These are phyloP conservation scores for Nephrotoma flavescens DNA, from an alignment of 2,888 invertebrate species.

Conservation along the genomic window DNA sequence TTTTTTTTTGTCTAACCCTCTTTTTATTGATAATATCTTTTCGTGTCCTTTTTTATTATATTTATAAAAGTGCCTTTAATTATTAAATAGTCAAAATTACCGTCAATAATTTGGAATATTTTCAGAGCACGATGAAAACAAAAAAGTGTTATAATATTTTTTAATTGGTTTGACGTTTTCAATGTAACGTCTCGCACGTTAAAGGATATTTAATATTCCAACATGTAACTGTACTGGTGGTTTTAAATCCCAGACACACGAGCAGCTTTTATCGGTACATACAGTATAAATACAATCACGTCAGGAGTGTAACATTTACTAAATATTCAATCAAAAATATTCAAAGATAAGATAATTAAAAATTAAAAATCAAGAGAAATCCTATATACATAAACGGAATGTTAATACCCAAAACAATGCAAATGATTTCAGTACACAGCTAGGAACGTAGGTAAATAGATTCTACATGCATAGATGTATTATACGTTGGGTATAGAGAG, in stretches of 20 bases:
- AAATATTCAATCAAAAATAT: not conserved
- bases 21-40: not conserved
- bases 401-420: not conserved
- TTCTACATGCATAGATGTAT: not conserved
- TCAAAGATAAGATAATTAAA: not conserved
- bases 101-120: not conserved
- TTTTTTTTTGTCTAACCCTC: not conserved
- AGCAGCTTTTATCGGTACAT: not conserved
- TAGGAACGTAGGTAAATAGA: not conserved
- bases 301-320: not conserved
- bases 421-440: not conserved
- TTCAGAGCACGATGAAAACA: not conserved
- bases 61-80: not conserved
- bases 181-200: not conserved
- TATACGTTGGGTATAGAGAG: not conserved
- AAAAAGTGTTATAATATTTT: not conserved
- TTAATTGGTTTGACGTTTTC: not conserved
- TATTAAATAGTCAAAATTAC: not conserved
- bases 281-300: not conserved
- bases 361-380: not conserved
- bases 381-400: not conserved
- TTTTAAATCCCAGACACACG: not conserved
- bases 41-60: not conserved
- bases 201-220: no score
- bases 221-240: not conserved